These are phyloP conservation scores for Piezodorus guildinii DNA, from an alignment of 1,140 invertebrate species.

Conservation along the genomic window DNA sequence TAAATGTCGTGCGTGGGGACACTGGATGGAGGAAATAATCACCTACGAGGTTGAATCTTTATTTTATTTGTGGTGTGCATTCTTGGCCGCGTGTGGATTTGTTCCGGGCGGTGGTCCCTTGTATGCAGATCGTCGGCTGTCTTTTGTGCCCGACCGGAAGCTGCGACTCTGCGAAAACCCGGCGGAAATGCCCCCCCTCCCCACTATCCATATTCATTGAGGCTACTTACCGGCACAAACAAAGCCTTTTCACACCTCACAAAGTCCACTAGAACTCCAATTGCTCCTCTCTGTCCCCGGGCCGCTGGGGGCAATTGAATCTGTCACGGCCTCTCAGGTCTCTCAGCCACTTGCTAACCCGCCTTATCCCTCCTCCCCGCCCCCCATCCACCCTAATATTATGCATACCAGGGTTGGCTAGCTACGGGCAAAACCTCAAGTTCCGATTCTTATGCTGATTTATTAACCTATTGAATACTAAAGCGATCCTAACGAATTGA, in stretches of 20 bases:
- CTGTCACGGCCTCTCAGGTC: not conserved
- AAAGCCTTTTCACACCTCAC: constrained; percentile 15
- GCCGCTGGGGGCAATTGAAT: not conserved
- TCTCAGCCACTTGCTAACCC: not conserved
- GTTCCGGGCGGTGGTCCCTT: not conserved
- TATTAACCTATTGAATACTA: no score
- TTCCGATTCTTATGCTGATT: no score
- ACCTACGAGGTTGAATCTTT: no score
- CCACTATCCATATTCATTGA: constrained; percentile 12
- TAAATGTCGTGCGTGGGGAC: no score
- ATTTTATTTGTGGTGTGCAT: no score
- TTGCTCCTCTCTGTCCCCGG: not conserved
- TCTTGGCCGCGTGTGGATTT: no score
- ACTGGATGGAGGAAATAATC: no score
- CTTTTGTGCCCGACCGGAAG: not conserved
- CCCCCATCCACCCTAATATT: not conserved
- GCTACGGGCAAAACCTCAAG: no score
- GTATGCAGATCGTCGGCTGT: not conserved
- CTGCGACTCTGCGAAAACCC: constrained; percentile 10
- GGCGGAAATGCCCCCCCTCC: not conserved
- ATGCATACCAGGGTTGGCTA: no score
- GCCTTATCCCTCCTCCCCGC: not conserved
- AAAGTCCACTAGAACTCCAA: not conserved
- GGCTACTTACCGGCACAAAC: constrained; percentile 11
- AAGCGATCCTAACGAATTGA: no score